Evolutionary conservation across 53 echinoderm and acorn worm genomes (phyloP), one percentile per base, ranked within the genome.

Genomic region (Patiria pectinifera): DNA sequence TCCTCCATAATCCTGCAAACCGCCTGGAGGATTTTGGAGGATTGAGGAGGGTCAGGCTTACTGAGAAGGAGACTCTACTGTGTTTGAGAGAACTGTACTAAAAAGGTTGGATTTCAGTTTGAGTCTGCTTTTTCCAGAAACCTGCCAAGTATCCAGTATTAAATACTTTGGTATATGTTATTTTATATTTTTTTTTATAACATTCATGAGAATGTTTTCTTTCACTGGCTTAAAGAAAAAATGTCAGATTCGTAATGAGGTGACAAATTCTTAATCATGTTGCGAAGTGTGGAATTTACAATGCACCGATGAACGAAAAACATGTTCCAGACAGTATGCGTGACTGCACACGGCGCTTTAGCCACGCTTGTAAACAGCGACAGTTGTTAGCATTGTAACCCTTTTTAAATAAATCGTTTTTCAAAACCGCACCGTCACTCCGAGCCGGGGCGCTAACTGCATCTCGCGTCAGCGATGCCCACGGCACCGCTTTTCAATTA

Each of bases 281-380:
- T 19, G 6, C 35, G 35, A 35, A 82, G 49, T 58, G 60, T 18
- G n/a, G n/a, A 22, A 21, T 10, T 45, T 58, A 16, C 6, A 22
- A 24, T 22, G 59, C 60, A 45, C 53, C 5, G 25, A 59, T 59
- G 18, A 12, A 49, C n/a, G 22, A 79, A 79, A 45, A 16, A 46
- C 18, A 69, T 89, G 80, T 80, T 81, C 90, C 90, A 90, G 90
- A 90, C 90, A 80, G 90, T 63, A 90, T 46, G 90, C 90, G 69
- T 69, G 90, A 81, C 11, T 69, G 90, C 81, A 22, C 63, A 16
- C 82, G 48, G 62, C 10, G 63, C 63, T 82, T 81, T 90, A 81
- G 62, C 18, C 69, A 80, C 48, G 69, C 82, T 69, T 80, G 80
- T 70, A 69, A 66, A 80, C 47, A 21, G 90, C 90, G 90, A 90